phyloP scores from a whole-genome alignment of 2,888 invertebrate genomes.

The Brachyptera putata region DNA sequence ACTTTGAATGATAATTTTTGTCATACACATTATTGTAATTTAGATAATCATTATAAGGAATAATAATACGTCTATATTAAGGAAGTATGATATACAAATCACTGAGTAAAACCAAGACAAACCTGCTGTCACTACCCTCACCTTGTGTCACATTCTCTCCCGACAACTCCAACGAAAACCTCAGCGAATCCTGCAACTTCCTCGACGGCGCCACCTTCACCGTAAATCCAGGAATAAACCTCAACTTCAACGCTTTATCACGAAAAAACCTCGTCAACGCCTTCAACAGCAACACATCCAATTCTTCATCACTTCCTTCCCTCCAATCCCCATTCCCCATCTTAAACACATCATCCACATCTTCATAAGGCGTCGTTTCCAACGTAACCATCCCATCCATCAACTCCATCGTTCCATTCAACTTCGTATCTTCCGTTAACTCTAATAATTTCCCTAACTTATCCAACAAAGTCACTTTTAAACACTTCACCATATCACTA shows the following conservation, averaged over 20 bases:
- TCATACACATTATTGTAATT: too few species aligned
- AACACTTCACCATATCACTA: constrained; percentile 17
- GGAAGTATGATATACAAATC: too few species aligned
- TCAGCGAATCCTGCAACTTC: neutral
- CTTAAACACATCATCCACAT: neutral
- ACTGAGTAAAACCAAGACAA: too few species aligned
- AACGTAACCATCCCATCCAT: constrained; percentile 15
- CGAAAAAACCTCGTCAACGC: constrained; percentile 13
- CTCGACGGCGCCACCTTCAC: neutral
- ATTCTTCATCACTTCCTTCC: neutral
- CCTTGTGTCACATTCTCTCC: constrained; percentile 11
- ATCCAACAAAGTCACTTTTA: constrained; percentile 23
- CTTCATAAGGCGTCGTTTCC: too few species aligned
- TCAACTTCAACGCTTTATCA: constrained; percentile 6
- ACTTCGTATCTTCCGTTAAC: neutral
- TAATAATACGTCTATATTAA: too few species aligned
- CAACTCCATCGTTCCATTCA: constrained; percentile 1
- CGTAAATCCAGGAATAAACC: constrained; percentile 15
- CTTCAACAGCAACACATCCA: neutral
- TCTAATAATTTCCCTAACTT: constrained; percentile 6
- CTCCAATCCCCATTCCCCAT: neutral
- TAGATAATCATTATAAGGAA: too few species aligned
- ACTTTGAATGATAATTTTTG: too few species aligned
- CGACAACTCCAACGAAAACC: constrained; percentile 3
- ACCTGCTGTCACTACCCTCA: neutral